phyloP scores from a whole-genome alignment of 92 coral and sea anemone genomes.

The Zoanthus solanderi region DNA sequence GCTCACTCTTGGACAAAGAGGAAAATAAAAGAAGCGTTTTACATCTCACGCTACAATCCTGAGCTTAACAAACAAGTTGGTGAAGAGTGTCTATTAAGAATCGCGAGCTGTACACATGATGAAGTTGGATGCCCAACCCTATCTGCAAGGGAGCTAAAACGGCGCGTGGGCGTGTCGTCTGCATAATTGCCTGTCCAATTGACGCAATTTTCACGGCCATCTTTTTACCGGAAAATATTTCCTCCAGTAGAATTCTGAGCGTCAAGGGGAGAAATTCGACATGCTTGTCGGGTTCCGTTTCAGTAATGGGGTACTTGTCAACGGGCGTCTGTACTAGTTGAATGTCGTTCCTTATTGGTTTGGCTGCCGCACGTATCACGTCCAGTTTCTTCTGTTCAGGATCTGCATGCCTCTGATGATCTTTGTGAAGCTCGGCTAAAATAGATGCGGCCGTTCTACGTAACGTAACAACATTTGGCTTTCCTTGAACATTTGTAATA shows the following conservation, averaged over 20 bases:
- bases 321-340: not conserved
- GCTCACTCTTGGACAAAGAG: no score
- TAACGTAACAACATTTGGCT: no score
- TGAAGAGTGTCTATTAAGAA: not conserved
- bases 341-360: not conserved
- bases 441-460: no score
- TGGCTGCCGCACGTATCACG: not conserved
- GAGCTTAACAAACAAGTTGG: not conserved
- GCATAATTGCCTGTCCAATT: slow-evolving; percentile 1
- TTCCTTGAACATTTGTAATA: no score
- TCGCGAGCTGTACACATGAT: not conserved
- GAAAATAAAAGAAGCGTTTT: no score
- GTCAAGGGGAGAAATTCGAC: not conserved
- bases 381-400: not conserved
- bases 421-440: no score
- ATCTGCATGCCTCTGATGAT: not conserved
- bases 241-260: slow-evolving; percentile 6
- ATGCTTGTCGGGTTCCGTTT: not conserved
- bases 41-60: no score
- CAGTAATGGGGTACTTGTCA: not conserved
- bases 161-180: not conserved
- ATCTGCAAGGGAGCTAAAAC: not conserved
- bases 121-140: not conserved
- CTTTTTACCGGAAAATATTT: not conserved
- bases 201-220: not conserved